Evolutionary conservation across 2,113 vertebrate genomes (phyloP).

Genomic region (Varanus komodoensis): DNA sequence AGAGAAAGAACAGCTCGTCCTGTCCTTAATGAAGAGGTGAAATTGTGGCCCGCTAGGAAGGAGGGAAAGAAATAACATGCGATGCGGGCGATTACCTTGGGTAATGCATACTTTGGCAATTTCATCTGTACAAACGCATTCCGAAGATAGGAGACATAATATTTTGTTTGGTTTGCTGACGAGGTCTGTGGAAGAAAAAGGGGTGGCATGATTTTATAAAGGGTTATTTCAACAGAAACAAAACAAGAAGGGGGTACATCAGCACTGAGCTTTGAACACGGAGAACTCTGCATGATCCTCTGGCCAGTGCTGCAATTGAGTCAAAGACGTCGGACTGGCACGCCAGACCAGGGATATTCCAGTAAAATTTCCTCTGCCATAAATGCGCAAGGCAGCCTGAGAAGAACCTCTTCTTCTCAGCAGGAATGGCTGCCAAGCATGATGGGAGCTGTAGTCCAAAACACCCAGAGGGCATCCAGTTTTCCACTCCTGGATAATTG

Average conservation of each 20-base stretch:
- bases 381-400: background rate
- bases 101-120: slow-evolving; percentile 92
- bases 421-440: no score
- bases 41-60: background rate
- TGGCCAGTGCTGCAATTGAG: background rate
- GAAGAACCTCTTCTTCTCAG: background rate
- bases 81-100: slow-evolving; percentile 83
- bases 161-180: slow-evolving; percentile 87
- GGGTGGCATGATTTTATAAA: background rate
- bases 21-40: background rate
- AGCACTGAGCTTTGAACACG: background rate
- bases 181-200: slow-evolving; percentile 81
- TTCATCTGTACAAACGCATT: slow-evolving; percentile 91
- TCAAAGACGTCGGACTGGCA: background rate
- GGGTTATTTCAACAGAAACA: slow-evolving; percentile 11
- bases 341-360: background rate
- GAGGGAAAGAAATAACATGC: background rate
- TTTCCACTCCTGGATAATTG: no score
- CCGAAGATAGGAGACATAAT: slow-evolving; percentile 90
- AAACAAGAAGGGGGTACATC: background rate
- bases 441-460: no score
- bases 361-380: background rate
- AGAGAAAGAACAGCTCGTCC: background rate
- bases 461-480: no score
- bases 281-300: background rate